phyloP scores from a whole-genome alignment of 2,797 vertebrate species.

The Alcedo quadribrachys region DNA sequence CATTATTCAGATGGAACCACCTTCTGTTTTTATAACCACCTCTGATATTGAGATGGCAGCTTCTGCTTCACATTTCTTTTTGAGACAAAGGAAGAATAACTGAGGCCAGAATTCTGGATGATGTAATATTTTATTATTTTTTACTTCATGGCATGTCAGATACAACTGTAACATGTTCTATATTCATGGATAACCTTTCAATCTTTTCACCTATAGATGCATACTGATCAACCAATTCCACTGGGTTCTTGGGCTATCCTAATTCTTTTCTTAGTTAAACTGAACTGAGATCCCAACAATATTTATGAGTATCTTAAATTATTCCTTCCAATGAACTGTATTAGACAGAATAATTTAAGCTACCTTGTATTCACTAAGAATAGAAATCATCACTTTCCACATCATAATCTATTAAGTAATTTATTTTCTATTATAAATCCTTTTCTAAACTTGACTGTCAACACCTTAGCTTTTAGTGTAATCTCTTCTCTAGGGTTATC shows the following conservation, averaged over 20 bases:
- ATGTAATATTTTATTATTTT: not conserved
- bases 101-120: not conserved
- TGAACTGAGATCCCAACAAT: not conserved
- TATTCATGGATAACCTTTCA: not conserved
- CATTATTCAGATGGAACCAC: not conserved
- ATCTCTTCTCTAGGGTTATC: not conserved
- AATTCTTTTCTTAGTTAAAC: not conserved
- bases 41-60: not conserved
- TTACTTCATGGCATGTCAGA: not conserved
- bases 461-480: not conserved
- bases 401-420: not conserved
- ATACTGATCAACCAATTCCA: not conserved
- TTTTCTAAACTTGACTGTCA: not conserved
- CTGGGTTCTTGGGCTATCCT: not conserved
- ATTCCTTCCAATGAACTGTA: not conserved
- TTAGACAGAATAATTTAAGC: not conserved
- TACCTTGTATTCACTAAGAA: not conserved
- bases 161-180: not conserved
- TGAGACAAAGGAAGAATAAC: conserved; percentile 7
- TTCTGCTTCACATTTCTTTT: not conserved
- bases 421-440: not conserved
- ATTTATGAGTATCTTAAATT: not conserved
- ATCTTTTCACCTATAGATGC: not conserved
- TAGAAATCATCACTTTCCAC: not conserved
- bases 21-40: conserved; percentile 21